These are phyloP conservation scores for Zelleria hepariella DNA, from an alignment of 2,888 invertebrate genomes.

Conservation along the genomic window DNA sequence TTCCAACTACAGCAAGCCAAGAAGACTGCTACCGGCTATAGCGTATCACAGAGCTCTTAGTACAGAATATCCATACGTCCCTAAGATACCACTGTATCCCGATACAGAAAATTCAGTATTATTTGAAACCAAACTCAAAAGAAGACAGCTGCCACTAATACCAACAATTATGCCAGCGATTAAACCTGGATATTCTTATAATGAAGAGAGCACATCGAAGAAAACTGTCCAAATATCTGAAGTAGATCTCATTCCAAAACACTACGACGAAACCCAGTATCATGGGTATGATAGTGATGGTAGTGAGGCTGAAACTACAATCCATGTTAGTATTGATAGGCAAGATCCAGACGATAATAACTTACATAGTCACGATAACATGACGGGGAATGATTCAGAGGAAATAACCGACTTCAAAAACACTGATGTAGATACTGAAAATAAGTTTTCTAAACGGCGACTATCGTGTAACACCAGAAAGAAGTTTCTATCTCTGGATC, in stretches of 20 bases:
- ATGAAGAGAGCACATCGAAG: background rate
- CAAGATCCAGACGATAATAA: conserved; percentile 21
- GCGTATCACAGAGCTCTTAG: background rate
- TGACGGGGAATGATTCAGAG: background rate
- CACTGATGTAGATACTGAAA: background rate
- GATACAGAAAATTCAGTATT: conserved; percentile 6
- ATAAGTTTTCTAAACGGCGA: background rate
- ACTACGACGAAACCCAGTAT: conserved; percentile 35
- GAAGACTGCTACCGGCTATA: background rate
- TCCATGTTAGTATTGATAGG: conserved; percentile 55
- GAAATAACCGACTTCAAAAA: background rate
- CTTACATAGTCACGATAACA: conserved; percentile 8
- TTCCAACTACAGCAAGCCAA: background rate
- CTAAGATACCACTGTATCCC: background rate
- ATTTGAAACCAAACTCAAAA: background rate
- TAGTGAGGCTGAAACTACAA: conserved; percentile 65
- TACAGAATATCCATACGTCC: background rate
- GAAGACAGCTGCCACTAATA: background rate
- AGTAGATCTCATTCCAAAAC: conserved; percentile 11
- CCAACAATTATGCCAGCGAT: conserved; percentile 7
- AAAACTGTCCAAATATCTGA: conserved; percentile 2
- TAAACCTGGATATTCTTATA: background rate
- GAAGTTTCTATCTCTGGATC: conserved; percentile 42
- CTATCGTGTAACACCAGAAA: conserved; percentile 24
- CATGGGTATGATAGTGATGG: conserved; percentile 69